A percentile compares a stretch with the other conserved stretches of the same genome.
Conservation (phyloP, 2,888 invertebrate genomes). For the Panorpa germanica region DNA sequence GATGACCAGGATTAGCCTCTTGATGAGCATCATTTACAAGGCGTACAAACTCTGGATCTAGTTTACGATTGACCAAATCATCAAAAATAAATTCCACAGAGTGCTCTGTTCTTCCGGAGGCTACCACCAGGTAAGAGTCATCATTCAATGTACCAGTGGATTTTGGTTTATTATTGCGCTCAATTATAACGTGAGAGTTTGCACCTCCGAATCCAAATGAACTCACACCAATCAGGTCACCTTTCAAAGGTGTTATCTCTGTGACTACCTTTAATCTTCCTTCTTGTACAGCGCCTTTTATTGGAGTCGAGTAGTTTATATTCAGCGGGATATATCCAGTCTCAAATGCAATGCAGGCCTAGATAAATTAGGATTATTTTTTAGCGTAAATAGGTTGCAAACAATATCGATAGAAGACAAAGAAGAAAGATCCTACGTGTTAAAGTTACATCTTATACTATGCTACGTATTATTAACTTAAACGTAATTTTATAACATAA, state of each 20-base stretch:
- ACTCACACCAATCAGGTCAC: constrained; percentile 56
- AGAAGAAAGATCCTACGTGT: too few relatives aligned
- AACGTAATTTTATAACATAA: too few relatives aligned
- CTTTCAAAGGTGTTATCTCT: constrained; percentile 37
- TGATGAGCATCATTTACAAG: constrained; percentile 32
- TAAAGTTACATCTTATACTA: too few relatives aligned
- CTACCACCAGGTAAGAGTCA: constrained; percentile 46
- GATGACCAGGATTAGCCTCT: constrained; percentile 33
- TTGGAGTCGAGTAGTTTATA: constrained; percentile 48
- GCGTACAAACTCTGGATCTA: constrained; percentile 33
- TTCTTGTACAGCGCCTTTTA: constrained; percentile 33
- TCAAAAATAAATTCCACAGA: constrained; percentile 40
- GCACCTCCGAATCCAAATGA: constrained; percentile 80
- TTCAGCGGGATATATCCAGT: constrained; percentile 60
- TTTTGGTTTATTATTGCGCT: constrained; percentile 30
- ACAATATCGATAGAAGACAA: too few relatives aligned
- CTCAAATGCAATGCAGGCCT: constrained; percentile 59
- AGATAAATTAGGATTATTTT: too few relatives aligned
- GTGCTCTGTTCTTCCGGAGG: constrained; percentile 58
- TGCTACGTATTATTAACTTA: too few relatives aligned
- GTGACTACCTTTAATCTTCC: constrained; percentile 45
- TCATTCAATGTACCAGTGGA: constrained; percentile 33
- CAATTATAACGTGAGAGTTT: constrained; percentile 50
- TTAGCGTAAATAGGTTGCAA: too few relatives aligned
- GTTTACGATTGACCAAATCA: constrained; percentile 31